A percentile compares a stretch with the other conserved stretches of the same genome.
phyloP scores from a whole-genome alignment of 2,113 vertebrate species.

The Gobiocypris rarus region DNA sequence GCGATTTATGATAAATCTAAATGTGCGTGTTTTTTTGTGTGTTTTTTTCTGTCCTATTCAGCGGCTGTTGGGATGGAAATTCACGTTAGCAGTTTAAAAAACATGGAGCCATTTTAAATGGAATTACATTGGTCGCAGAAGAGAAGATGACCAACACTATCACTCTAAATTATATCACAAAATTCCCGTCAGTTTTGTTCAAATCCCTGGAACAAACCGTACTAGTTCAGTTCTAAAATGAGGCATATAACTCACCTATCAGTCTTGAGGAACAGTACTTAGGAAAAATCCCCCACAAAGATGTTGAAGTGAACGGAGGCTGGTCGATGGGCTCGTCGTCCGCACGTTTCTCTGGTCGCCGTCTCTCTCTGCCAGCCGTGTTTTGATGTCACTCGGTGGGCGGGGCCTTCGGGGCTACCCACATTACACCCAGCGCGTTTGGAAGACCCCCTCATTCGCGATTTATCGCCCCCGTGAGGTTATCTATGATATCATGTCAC shows the following conservation, averaged over 20 bases:
- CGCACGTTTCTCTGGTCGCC: slow-evolving; percentile 47
- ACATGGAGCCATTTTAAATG: slow-evolving; percentile 25
- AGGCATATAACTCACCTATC: slow-evolving; percentile 6
- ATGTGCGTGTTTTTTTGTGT: neutral
- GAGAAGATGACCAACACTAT: neutral
- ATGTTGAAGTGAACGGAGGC: slow-evolving; percentile 26
- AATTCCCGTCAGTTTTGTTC: neutral
- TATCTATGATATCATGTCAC: slow-evolving; percentile 9
- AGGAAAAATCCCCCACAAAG: neutral
- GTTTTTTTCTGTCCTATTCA: neutral
- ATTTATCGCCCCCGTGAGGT: slow-evolving; percentile 44
- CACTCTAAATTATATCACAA: neutral
- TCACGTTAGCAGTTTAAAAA: neutral
- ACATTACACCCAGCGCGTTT: slow-evolving; percentile 58
- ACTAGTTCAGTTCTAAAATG: neutral
- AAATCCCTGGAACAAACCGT: neutral
- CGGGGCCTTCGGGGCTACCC: slow-evolving; percentile 66
- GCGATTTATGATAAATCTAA: neutral
- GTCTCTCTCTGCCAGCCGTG: slow-evolving; percentile 63
- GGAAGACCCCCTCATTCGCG: slow-evolving; percentile 49
- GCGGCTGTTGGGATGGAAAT: neutral
- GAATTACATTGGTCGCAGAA: neutral
- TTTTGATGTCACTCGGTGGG: slow-evolving; percentile 67
- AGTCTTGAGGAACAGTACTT: neutral
- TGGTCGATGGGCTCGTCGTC: slow-evolving; percentile 9